Conservation (phyloP, 2,888 invertebrate genomes). For the Eutolmus rufibarbis region DNA sequence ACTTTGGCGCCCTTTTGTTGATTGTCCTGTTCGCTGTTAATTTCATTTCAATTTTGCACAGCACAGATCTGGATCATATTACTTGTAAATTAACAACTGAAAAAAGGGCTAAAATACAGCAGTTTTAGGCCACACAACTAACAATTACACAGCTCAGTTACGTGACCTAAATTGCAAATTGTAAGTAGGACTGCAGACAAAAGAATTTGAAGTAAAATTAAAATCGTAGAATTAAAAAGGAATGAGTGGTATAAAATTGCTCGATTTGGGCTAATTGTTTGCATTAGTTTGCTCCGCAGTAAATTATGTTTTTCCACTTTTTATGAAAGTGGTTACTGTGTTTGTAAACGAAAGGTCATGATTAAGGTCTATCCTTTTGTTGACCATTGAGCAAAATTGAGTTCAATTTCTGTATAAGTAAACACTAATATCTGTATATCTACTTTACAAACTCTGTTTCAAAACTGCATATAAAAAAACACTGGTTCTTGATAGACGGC, state of each 20-base stretch:
- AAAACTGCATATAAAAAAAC: no score
- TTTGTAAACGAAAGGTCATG: no score
- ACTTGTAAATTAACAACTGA: neutral
- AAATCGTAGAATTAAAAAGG: neutral
- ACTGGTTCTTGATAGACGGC: no score
- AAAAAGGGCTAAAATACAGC: neutral
- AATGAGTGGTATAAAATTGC: neutral
- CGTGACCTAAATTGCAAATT: neutral
- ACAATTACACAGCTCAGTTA: neutral
- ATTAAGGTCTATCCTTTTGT: no score
- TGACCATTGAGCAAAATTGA: no score
- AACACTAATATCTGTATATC: no score
- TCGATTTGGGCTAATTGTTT: neutral
- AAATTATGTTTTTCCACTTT: neutral
- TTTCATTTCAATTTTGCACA: neutral
- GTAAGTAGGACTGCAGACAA: neutral
- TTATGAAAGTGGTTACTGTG: no score
- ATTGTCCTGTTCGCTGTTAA: neutral
- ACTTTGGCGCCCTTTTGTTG: neutral
- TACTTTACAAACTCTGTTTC: no score
- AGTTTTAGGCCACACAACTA: neutral
- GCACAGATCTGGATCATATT: neutral
- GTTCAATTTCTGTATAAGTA: no score
- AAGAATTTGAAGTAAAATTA: no score
- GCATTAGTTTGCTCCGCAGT: neutral